Evolutionary conservation across 1,140 invertebrate species (phyloP).

Genomic region (Diabrotica virgifera): DNA sequence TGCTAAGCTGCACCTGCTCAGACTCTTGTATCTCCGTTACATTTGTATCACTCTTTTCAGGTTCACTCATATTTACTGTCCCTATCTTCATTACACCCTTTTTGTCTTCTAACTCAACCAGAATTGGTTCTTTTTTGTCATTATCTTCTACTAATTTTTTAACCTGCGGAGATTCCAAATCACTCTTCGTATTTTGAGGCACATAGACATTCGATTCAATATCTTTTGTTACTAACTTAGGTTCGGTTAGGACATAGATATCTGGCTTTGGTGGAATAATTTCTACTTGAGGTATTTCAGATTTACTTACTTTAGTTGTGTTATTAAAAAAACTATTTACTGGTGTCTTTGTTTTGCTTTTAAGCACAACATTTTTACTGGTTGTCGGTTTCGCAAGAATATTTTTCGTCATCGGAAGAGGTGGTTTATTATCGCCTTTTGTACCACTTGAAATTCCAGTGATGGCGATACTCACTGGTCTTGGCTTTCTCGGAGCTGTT

Average conservation of each 20-base stretch:
- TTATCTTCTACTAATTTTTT: background rate
- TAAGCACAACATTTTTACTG: conserved; percentile 34
- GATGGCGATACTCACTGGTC: conserved; percentile 78
- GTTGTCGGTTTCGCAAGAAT: conserved; percentile 40
- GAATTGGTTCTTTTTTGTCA: background rate
- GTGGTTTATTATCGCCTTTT: conserved; percentile 39
- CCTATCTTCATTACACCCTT: too few relatives aligned
- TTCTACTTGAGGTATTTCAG: background rate
- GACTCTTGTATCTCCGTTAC: too few relatives aligned
- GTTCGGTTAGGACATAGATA: too few relatives aligned
- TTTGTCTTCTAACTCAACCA: too few relatives aligned
- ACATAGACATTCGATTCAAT: too few relatives aligned
- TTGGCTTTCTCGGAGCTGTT: conserved; percentile 62
- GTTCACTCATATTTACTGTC: too few relatives aligned
- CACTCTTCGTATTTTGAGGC: too few relatives aligned
- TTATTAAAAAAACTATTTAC: conserved; percentile 9
- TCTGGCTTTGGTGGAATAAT: too few relatives aligned
- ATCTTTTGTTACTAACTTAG: too few relatives aligned
- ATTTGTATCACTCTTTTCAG: too few relatives aligned
- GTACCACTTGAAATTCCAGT: conserved; percentile 64
- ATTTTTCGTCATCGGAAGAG: conserved; percentile 44
- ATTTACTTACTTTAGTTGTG: background rate
- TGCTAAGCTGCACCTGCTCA: too few relatives aligned
- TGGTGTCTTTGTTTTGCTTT: conserved; percentile 40
- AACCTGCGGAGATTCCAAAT: too few relatives aligned